Evolutionary conservation across 2,888 invertebrate species (phyloP), one percentile per base, ranked within the genome.

Genomic region (Priocnemis perturbator): DNA sequence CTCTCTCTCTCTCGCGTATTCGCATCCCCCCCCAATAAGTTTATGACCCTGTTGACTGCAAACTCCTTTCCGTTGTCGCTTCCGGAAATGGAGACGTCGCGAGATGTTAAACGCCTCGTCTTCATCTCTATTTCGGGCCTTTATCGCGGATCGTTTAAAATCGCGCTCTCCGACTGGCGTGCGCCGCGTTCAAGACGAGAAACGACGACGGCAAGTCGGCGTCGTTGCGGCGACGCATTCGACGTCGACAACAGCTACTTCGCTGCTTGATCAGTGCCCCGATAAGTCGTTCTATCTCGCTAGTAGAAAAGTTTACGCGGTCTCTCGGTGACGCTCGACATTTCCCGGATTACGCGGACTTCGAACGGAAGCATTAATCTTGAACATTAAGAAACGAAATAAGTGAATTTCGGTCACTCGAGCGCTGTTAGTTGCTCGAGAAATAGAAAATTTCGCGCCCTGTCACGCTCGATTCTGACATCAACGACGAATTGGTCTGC

Each of bases 41-140:
- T 86, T 85, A 85, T 81, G 77, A 69, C 68, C 74, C 69, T 83
- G 83, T 85, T 85, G 80, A 83, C 81, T 82, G 69, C 72, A 11
- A 44, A 14, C 56, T 63, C 58, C 59, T 64, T 73, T 67, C 69
- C 73, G 65, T 67, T 58, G 11, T 59, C 21, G 21, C 64, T 77
- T 77, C 70, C 70, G 70, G 67, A 62, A 74, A 59, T 63, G 67
- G 68, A 69, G 60, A 69, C 62, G 68, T 45, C 55, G 37, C 37
- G 37, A 37, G 14, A 37, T 37, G 37, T 9, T 37, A 37, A 37
- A 37, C 37, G 37, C 37, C 37, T 37, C n/a, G 11, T 17, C 20
- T 66, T 50, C 21, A 37, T 64, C 58, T 30, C 60, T 66, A 62
- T 58, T 62, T 17, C 23, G 47, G 55, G 55, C 64, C 63, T 67